Evolutionary conservation across 1,140 invertebrate genomes (phyloP), one percentile per base, ranked within the genome.

Genomic region (Coelopa frigida): DNA sequence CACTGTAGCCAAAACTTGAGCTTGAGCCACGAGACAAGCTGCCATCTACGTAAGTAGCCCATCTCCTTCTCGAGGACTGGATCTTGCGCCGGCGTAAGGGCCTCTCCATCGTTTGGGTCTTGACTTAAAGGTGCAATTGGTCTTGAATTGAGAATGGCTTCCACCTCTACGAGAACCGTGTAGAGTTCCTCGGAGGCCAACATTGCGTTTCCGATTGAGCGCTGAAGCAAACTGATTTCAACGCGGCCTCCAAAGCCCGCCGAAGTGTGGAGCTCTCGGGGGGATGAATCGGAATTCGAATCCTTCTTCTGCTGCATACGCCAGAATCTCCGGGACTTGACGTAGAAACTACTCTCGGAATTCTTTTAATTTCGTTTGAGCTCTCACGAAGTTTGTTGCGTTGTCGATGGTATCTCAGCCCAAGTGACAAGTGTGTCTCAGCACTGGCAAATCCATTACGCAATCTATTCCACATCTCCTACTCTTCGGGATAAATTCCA

Each of bases 1-100:
- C 56, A 67, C 24, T 52, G 12, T n/a, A 49, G 37, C 59, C 62
- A 69, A 46, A 65, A 63, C 6, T 46, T 36, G 27, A 44, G 40
- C 27, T 50, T 45, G 2, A 50, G 21, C 22, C n/a, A 44, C 2
- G 22, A 18, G 8, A 50, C 27, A 31, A 6, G 31, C 18, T 46
- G 44, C 3, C 24, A 50, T 31, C 49, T 15, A 20, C 31, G 27
- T 42, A 24, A 21, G 27, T 32, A 45, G 5, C n/a, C 24, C 10
- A 37, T 8, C 5, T 35, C 31, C 17, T n/a, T 46, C 3, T 38
- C 6, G 5, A 38, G 15, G 18, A 6, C 14, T 35, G n/a, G 4
- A 18, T 46, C 35, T 43, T 68, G 61, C 8, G 47, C 54, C 8
- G 64, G 57, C 8, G 57, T 61, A 12, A 64, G 31, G 27, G 44